Conservation (phyloP, 64 coral and sea anemone genomes). For the Porites lutea region DNA sequence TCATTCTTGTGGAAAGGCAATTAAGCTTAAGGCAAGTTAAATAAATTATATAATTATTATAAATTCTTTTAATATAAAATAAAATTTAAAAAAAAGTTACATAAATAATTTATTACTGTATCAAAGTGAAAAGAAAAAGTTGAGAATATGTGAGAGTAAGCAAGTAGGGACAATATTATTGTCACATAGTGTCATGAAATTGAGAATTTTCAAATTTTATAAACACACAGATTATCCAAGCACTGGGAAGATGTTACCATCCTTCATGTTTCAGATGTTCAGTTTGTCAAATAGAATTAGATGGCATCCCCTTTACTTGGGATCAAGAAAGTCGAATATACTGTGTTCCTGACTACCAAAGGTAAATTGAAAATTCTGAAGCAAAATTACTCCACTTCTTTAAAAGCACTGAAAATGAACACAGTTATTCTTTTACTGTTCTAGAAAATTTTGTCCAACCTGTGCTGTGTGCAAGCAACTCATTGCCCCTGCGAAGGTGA, state of each 20-base stretch:
- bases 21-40: slow-evolving; percentile 24
- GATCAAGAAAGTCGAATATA: slow-evolving; percentile 72
- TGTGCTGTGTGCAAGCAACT: slow-evolving; percentile 75
- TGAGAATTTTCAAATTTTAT: not conserved
- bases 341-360: slow-evolving; percentile 80
- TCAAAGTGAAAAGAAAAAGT: no score
- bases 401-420: no score
- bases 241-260: slow-evolving; percentile 72
- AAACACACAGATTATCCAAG: slow-evolving; percentile 62
- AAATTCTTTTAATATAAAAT: not conserved
- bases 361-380: slow-evolving; percentile 30
- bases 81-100: not conserved
- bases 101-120: not conserved
- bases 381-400: no score
- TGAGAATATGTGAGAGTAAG: no score
- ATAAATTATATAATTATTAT: not conserved
- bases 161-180: no score
- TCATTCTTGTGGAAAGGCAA: slow-evolving; percentile 31
- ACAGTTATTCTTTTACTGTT: not conserved
- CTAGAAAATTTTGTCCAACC: slow-evolving; percentile 85
- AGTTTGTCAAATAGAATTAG: slow-evolving; percentile 65
- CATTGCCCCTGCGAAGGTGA: slow-evolving; percentile 76
- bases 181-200: not conserved
- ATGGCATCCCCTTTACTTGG: slow-evolving; percentile 65
- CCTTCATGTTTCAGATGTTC: slow-evolving; percentile 76